These are phyloP conservation scores for Hemithea aestivaria DNA, from an alignment of 2,888 invertebrate species.

Conservation along the genomic window DNA sequence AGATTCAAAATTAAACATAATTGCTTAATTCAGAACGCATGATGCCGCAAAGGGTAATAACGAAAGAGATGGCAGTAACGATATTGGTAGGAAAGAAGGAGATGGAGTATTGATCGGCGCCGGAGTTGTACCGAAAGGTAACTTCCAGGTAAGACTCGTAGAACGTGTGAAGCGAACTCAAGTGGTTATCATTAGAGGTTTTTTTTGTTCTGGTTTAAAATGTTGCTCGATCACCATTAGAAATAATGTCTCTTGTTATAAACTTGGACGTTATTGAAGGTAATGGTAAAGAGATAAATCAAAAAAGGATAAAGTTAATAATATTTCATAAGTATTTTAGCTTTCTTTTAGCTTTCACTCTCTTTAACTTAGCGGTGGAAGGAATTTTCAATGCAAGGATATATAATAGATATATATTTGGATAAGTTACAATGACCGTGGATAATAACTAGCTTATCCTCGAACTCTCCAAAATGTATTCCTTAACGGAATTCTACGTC, in stretches of 20 bases:
- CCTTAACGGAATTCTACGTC: too few species aligned
- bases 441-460: too few species aligned
- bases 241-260: slow-evolving; percentile 27
- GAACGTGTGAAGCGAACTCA: slow-evolving; percentile 68
- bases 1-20: slow-evolving; percentile 77
- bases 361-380: too few species aligned
- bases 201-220: slow-evolving; percentile 56
- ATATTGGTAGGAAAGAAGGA: slow-evolving; percentile 30
- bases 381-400: too few species aligned
- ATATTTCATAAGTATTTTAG: too few species aligned
- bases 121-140: slow-evolving; percentile 39
- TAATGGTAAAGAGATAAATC: slow-evolving; percentile 4
- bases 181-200: slow-evolving; percentile 58
- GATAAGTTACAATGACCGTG: too few species aligned
- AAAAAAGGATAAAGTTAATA: not conserved
- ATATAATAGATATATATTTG: too few species aligned
- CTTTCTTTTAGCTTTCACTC: too few species aligned
- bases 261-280: slow-evolving; percentile 10
- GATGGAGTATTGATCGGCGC: slow-evolving; percentile 37
- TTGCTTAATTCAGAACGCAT: slow-evolving; percentile 73
- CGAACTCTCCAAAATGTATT: too few species aligned
- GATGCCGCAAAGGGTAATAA: slow-evolving; percentile 32
- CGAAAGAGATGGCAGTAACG: slow-evolving; percentile 44
- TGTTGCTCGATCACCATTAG: slow-evolving; percentile 28
- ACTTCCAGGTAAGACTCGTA: slow-evolving; percentile 69